Evolutionary conservation across 2,888 invertebrate genomes (phyloP).

Genomic region (Meteorus colon): DNA sequence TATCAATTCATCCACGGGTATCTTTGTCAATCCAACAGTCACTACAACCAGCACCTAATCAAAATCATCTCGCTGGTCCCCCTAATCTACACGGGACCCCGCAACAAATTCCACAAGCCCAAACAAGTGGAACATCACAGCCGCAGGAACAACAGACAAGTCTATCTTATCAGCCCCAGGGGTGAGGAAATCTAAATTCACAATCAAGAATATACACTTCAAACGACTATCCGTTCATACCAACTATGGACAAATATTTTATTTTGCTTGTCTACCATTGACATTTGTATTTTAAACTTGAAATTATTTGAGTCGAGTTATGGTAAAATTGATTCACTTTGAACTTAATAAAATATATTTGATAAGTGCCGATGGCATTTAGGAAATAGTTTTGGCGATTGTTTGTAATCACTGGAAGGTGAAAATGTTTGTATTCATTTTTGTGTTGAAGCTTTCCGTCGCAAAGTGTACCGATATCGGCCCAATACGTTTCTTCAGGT

Average conservation of each 20-base stretch:
- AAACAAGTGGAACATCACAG: constrained; percentile 55
- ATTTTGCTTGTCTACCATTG: not conserved
- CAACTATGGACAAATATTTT: not conserved
- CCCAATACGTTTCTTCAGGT: constrained; percentile 62
- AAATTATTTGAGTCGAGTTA: not conserved
- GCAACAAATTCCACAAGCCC: constrained; percentile 46
- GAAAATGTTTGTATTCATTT: constrained; percentile 3
- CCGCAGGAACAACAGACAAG: constrained; percentile 60
- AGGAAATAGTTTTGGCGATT: not conserved
- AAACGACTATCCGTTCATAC: not conserved
- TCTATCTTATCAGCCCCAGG: constrained; percentile 62
- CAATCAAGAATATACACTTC: not conserved
- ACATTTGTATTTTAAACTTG: not conserved
- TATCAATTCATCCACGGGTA: constrained; percentile 22
- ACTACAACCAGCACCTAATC: constrained; percentile 51
- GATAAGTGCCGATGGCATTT: not conserved
- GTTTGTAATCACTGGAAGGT: not conserved
- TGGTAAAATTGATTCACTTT: not conserved
- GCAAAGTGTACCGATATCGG: constrained; percentile 60
- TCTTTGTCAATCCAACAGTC: constrained; percentile 25
- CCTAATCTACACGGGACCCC: constrained; percentile 43
- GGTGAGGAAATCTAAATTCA: constrained; percentile 54
- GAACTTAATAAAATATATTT: not conserved
- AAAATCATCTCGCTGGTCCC: constrained; percentile 22
- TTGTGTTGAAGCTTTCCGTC: constrained; percentile 61